Conservation (phyloP, 2,113 vertebrate species). For the Dicerorhinus sumatrensis region DNA sequence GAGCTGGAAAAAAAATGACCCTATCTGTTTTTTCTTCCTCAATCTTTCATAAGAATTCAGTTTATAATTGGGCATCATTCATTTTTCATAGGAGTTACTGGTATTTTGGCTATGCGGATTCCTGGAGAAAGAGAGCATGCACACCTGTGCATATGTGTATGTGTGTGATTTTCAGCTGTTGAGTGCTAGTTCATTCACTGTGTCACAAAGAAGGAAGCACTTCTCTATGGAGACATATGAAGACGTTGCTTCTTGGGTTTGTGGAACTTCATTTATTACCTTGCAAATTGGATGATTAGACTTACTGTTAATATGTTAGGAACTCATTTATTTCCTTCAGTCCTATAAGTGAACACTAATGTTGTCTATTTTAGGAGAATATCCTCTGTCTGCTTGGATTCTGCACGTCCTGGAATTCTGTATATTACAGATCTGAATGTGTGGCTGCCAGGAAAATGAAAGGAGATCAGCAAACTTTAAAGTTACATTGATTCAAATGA, state of each 20-base stretch:
- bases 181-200: not conserved
- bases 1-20: not conserved
- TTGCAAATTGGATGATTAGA: not conserved
- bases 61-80: constrained; percentile 4
- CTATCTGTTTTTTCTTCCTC: not conserved
- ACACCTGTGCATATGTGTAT: not conserved
- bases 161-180: not conserved
- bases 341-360: not conserved
- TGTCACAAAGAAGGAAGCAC: not conserved
- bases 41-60: not conserved
- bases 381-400: not conserved
- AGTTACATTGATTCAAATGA: not conserved
- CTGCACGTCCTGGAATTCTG: not conserved
- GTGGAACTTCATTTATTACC: not conserved
- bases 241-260: not conserved
- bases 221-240: not conserved
- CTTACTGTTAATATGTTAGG: not conserved
- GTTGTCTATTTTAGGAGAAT: not conserved
- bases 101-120: not conserved
- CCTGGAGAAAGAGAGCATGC: not conserved
- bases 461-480: not conserved
- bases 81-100: not conserved
- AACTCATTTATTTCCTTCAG: constrained; percentile 5
- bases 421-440: not conserved
- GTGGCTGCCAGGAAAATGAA: not conserved